Percentiles rank a stretch among this genome's conserved stretches.
These are phyloP conservation scores for Acanthococcus lagerstroemiae DNA, from an alignment of 2,888 invertebrate genomes.

Conservation along the genomic window DNA sequence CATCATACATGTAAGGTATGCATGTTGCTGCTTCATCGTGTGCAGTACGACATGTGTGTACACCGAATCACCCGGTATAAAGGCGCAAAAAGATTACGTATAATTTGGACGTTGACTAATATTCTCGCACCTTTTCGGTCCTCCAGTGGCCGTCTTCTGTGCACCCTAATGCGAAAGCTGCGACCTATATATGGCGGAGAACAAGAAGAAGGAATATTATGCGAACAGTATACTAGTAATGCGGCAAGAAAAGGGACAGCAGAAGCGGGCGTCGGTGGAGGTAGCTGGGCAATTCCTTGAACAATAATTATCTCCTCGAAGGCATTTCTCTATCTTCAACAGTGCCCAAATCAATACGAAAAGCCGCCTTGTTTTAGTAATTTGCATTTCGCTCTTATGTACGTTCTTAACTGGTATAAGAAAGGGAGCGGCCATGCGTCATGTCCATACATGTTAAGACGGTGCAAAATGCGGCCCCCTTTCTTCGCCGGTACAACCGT, in stretches of 20 bases:
- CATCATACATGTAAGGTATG: too few relatives aligned
- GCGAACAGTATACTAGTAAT: conserved; percentile 4
- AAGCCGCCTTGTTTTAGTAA: conserved; percentile 34
- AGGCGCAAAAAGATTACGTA: too few relatives aligned
- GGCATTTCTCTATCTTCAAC: conserved; percentile 34
- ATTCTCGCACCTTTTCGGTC: conserved; percentile 9
- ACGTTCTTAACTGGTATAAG: conserved; percentile 27
- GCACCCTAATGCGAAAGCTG: conserved; percentile 8
- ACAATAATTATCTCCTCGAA: conserved; percentile 37
- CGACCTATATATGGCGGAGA: conserved; percentile 13
- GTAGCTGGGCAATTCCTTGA: conserved; percentile 33
- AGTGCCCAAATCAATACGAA: conserved; percentile 34
- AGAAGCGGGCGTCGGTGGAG: conserved; percentile 16
- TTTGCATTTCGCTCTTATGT: conserved; percentile 34
- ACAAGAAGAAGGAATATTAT: conserved; percentile 23
- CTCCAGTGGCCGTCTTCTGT: conserved; percentile 10
- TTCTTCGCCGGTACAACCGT: conserved; percentile 31
- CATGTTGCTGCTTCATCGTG: too few relatives aligned
- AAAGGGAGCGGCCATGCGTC: conserved; percentile 31
- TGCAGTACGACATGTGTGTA: too few relatives aligned
- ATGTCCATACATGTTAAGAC: conserved; percentile 31
- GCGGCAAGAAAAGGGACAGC: conserved; percentile 17
- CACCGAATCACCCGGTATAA: too few relatives aligned
- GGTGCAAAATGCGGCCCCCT: conserved; percentile 23
- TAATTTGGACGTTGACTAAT: conserved; percentile 27